Conservation (phyloP, 2,797 vertebrate species). For the Galaxias olidus region DNA sequence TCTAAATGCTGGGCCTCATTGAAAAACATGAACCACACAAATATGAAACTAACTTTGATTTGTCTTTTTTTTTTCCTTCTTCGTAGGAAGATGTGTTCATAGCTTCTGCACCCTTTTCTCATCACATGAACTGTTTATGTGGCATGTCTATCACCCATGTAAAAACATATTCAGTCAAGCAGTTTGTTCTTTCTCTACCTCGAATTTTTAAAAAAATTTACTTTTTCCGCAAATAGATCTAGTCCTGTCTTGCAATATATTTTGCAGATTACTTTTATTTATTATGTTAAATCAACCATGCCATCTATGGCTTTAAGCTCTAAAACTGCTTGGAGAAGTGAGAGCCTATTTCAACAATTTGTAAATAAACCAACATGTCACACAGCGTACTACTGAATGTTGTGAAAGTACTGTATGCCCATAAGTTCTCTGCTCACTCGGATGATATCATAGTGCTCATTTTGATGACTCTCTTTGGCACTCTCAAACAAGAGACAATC, state of each 20-base stretch:
- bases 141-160: constrained; percentile 35
- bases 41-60: too few relatives aligned
- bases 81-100: constrained; percentile 29
- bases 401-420: neutral
- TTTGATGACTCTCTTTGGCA: neutral
- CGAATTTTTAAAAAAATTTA: constrained; percentile 59
- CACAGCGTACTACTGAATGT: constrained; percentile 20
- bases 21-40: constrained; percentile 12
- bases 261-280: constrained; percentile 61
- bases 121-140: constrained; percentile 22
- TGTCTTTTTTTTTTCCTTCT: constrained; percentile 12
- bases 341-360: constrained; percentile 53
- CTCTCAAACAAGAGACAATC: constrained; percentile 18
- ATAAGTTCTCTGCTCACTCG: neutral
- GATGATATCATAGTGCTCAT: constrained; percentile 4
- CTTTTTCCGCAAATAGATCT: constrained; percentile 45
- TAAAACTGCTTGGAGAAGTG: constrained; percentile 31
- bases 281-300: constrained; percentile 42
- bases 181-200: constrained; percentile 74
- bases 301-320: constrained; percentile 25
- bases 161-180: constrained; percentile 49
- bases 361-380: constrained; percentile 68
- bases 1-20: constrained; percentile 19
- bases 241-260: constrained; percentile 41
- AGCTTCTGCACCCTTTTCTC: constrained; percentile 15